Percentiles rank a stretch among this genome's conserved stretches.
Conservation (phyloP, 2,888 invertebrate species). For the Drosophila monieri region DNA sequence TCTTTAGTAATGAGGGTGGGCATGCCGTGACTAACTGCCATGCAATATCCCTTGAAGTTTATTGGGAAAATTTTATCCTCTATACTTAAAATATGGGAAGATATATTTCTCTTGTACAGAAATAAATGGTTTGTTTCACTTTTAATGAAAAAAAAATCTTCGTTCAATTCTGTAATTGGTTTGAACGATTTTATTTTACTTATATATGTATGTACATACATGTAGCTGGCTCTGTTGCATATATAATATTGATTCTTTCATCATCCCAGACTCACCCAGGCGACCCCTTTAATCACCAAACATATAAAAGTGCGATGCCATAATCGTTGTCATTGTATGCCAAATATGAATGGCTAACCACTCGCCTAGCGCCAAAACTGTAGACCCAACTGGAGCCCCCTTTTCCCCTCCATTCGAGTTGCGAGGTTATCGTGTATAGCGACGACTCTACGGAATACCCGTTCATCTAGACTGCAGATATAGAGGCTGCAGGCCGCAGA, state of each 20-base stretch:
- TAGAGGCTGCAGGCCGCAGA: conserved; percentile 28
- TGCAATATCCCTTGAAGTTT: conserved; percentile 10
- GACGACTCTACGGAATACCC: conserved; percentile 54
- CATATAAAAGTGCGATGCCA: conserved; percentile 51
- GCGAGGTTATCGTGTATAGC: conserved; percentile 53
- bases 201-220: background rate
- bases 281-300: conserved; percentile 54
- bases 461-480: conserved; percentile 41
- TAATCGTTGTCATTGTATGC: conserved; percentile 72
- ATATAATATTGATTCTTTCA: conserved; percentile 67
- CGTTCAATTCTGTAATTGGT: conserved; percentile 10
- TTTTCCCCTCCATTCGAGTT: conserved; percentile 23
- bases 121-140: background rate
- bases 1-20: conserved; percentile 12
- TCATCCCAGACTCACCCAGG: conserved; percentile 52
- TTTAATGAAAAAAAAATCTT: no score
- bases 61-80: conserved; percentile 23
- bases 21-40: conserved; percentile 31
- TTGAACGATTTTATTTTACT: background rate
- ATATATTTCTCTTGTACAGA: background rate
- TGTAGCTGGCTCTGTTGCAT: conserved; percentile 15
- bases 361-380: conserved; percentile 51
- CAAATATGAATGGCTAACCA: conserved; percentile 52
- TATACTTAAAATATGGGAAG: background rate
- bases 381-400: conserved; percentile 49